Evolutionary conservation across 2,797 vertebrate species (phyloP).

Genomic region (Xiphophorus birchmanni): DNA sequence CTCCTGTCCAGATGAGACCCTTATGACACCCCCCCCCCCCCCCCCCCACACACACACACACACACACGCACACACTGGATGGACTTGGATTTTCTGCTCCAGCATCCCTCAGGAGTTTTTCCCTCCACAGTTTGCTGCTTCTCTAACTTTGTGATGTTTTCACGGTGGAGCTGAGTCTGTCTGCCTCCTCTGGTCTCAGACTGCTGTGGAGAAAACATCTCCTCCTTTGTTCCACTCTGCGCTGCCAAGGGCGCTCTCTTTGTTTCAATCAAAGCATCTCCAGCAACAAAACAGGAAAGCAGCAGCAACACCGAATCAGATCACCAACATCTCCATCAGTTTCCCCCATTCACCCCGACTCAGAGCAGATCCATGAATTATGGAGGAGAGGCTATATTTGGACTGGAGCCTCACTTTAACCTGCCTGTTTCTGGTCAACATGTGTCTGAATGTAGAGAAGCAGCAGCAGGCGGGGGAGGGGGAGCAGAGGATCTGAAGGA

Average conservation of each 20-base stretch:
- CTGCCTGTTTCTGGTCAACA: slow-evolving; percentile 25
- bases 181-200: neutral
- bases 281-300: slow-evolving; percentile 28
- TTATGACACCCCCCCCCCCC: no score
- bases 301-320: neutral
- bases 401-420: slow-evolving; percentile 27
- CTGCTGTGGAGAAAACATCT: slow-evolving; percentile 24
- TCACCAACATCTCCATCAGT: neutral
- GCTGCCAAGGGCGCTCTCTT: slow-evolving; percentile 50
- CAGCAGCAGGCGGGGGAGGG: neutral
- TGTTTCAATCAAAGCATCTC: slow-evolving; percentile 64
- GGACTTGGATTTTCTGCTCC: neutral
- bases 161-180: no score
- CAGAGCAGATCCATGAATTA: slow-evolving; percentile 72
- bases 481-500: neutral
- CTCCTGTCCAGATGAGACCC: neutral
- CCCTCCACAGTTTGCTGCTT: neutral
- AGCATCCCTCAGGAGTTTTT: neutral
- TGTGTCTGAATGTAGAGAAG: neutral
- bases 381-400: slow-evolving; percentile 81
- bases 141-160: neutral
- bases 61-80: no score
- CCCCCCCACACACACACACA: no score
- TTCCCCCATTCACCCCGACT: slow-evolving; percentile 37
- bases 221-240: slow-evolving; percentile 36